A percentile compares a stretch with the other conserved stretches of the same genome.
Evolutionary conservation across 2,113 vertebrate species (phyloP).

Genomic region (Rhabdomys dilectus): DNA sequence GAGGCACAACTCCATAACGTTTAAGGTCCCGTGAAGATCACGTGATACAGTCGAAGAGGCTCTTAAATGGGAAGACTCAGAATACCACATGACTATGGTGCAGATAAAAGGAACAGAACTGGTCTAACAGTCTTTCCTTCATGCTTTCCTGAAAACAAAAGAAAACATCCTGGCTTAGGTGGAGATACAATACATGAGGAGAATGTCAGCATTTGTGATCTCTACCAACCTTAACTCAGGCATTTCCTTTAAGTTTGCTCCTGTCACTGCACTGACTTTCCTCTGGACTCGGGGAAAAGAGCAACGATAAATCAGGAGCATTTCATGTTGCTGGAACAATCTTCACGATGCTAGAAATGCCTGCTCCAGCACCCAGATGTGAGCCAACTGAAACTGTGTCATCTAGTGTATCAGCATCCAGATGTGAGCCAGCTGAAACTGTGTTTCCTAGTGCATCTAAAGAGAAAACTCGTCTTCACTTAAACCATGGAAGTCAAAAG

Average conservation of each 20-base stretch:
- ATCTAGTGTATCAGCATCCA: too few relatives aligned
- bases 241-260: slow-evolving; percentile 60
- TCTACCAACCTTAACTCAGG: slow-evolving; percentile 61
- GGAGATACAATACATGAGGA: slow-evolving; percentile 34
- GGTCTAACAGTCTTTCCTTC: slow-evolving; percentile 37
- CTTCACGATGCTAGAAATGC: slow-evolving; percentile 5
- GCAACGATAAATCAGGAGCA: slow-evolving; percentile 69
- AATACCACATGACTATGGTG: not conserved
- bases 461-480: slow-evolving; percentile 65
- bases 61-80: not conserved
- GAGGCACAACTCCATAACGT: not conserved
- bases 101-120: slow-evolving; percentile 12
- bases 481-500: slow-evolving; percentile 49
- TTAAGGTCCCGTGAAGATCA: not conserved
- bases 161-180: slow-evolving; percentile 5
- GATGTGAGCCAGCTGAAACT: slow-evolving; percentile 76
- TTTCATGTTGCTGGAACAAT: slow-evolving; percentile 73
- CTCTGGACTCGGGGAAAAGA: slow-evolving; percentile 69
- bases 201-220: slow-evolving; percentile 55
- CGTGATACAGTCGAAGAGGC: not conserved
- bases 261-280: slow-evolving; percentile 54
- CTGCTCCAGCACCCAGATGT: slow-evolving; percentile 67
- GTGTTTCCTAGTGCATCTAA: slow-evolving; percentile 59
- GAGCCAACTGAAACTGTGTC: slow-evolving; percentile 1
- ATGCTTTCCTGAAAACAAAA: slow-evolving; percentile 13